Conservation (phyloP, 2,797 vertebrate genomes). For the Scarus forsteni region DNA sequence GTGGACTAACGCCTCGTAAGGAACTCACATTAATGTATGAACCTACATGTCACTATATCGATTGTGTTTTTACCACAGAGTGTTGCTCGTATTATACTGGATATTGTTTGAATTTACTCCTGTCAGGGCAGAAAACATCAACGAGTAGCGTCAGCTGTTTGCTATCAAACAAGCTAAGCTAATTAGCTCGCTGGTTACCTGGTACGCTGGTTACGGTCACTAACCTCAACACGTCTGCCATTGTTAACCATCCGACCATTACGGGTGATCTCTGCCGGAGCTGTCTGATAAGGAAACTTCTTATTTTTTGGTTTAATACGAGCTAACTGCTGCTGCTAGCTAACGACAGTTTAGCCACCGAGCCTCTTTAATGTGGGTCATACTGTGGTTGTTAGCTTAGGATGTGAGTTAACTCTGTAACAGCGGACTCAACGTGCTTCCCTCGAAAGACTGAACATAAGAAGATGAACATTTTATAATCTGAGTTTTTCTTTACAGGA, state of each 20-base stretch:
- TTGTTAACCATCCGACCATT: not conserved
- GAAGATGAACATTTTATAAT: no score
- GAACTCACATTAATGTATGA: not conserved
- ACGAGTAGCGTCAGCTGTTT: slow-evolving; percentile 58
- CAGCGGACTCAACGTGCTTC: no score
- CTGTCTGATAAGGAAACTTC: accelerated
- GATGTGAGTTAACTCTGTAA: not conserved
- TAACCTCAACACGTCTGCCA: not conserved
- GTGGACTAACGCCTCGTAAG: slow-evolving; percentile 63
- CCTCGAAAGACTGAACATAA: not conserved
- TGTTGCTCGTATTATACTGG: no score
- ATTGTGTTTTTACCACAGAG: accelerated
- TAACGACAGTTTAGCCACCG: slow-evolving; percentile 36
- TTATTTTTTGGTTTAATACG: accelerated
- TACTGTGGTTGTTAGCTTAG: slow-evolving; percentile 21
- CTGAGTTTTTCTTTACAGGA: slow-evolving; percentile 39
- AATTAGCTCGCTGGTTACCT: slow-evolving; percentile 41
- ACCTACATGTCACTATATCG: not conserved
- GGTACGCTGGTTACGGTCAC: not conserved
- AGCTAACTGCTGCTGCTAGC: slow-evolving; percentile 6
- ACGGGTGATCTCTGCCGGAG: accelerated
- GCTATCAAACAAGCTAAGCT: slow-evolving; percentile 65
- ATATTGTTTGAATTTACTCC: not conserved
- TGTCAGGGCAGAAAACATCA: slow-evolving; percentile 17
- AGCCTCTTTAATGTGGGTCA: slow-evolving; percentile 12